These are phyloP conservation scores for Eulemur coronatus DNA, from an alignment of 2,797 vertebrate genomes.

Conservation along the genomic window DNA sequence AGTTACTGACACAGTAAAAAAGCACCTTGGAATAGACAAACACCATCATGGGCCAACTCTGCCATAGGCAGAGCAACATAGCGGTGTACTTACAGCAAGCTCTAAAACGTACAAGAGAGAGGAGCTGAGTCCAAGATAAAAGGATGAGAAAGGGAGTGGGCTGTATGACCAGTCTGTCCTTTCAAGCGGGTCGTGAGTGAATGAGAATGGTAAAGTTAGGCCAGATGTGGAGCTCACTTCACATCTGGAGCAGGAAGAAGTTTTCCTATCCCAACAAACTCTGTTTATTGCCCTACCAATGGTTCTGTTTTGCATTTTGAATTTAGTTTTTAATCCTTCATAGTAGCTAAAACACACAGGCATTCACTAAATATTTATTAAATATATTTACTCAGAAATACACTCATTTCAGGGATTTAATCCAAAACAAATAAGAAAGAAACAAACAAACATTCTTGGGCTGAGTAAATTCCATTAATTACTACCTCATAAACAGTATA, in stretches of 20 bases:
- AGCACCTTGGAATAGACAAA: background rate
- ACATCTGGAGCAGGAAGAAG: background rate
- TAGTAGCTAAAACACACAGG: background rate
- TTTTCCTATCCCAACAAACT: background rate
- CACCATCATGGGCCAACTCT: background rate
- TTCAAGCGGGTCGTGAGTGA: background rate
- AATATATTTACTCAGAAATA: background rate
- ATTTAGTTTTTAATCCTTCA: background rate
- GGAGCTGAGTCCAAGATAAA: background rate
- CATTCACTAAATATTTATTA: background rate
- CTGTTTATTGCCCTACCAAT: background rate
- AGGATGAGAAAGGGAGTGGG: background rate
- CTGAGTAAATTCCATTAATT: background rate
- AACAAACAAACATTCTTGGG: background rate
- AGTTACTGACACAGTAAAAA: background rate
- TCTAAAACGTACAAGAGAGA: background rate
- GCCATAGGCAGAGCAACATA: accelerated
- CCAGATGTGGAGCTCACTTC: background rate
- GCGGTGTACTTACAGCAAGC: background rate
- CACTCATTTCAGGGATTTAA: background rate
- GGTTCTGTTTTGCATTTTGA: background rate
- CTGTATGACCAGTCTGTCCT: background rate
- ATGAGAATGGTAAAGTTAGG: background rate
- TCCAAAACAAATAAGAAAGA: background rate
- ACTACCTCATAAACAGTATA: background rate